A percentile compares a stretch with the other conserved stretches of the same genome.
These are phyloP conservation scores for Microcaecilia unicolor DNA, from an alignment of 2,797 vertebrate species.

Conservation along the genomic window DNA sequence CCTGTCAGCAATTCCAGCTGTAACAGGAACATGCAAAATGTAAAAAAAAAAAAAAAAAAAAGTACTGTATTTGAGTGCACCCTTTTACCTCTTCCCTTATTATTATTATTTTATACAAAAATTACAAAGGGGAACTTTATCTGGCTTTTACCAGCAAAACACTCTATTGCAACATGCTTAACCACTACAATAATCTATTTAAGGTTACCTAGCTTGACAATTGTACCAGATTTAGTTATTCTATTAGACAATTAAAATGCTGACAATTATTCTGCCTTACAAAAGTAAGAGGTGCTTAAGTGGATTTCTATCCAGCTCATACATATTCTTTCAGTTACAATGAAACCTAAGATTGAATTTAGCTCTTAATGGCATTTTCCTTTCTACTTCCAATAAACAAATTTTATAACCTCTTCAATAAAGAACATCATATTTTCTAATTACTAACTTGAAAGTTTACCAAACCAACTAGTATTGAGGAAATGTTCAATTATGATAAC, in stretches of 20 bases:
- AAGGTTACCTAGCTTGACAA: conserved; percentile 55
- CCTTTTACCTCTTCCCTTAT: conserved; percentile 67
- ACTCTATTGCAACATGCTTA: conserved; percentile 36
- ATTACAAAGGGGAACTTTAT: conserved; percentile 59
- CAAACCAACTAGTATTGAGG: conserved; percentile 41
- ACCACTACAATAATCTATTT: conserved; percentile 50
- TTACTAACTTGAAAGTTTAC: conserved; percentile 44
- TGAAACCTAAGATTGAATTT: conserved; percentile 56
- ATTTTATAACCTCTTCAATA: conserved; percentile 50
- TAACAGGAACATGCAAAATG: conserved; percentile 38
- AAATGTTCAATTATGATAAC: conserved; percentile 50
- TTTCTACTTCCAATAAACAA: conserved; percentile 57
- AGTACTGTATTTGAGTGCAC: conserved; percentile 36
- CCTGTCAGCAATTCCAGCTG: conserved; percentile 47
- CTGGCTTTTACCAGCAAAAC: conserved; percentile 48
- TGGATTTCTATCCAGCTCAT: conserved; percentile 57
- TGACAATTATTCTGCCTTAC: conserved; percentile 52
- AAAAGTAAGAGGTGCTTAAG: conserved; percentile 52
- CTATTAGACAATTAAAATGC: conserved; percentile 61
- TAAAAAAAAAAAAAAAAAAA: conserved; percentile 35
- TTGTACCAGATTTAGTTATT: conserved; percentile 51
- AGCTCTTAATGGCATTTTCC: conserved; percentile 64
- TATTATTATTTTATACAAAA: conserved; percentile 65
- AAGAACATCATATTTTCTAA: conserved; percentile 51
- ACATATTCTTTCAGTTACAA: conserved; percentile 59